These are phyloP conservation scores for Gnatocerus cornutus DNA, from an alignment of 2,888 invertebrate species.

Conservation along the genomic window DNA sequence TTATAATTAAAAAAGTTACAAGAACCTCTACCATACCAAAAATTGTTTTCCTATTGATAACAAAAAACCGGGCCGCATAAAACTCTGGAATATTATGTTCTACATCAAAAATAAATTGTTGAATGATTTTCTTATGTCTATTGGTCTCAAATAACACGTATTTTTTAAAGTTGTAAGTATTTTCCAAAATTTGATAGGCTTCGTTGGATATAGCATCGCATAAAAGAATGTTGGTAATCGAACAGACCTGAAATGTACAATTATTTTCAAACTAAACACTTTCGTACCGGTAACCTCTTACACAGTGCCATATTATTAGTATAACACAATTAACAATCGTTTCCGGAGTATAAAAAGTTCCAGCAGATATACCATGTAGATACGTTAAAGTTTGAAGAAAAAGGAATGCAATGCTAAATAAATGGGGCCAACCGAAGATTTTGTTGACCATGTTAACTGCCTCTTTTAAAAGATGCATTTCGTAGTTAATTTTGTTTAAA, in stretches of 20 bases:
- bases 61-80: neutral
- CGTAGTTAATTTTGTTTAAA: neutral
- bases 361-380: neutral
- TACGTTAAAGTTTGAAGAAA: neutral
- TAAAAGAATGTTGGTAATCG: conserved; percentile 2
- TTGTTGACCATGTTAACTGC: conserved; percentile 43
- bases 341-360: neutral
- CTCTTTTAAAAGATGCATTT: conserved; percentile 11
- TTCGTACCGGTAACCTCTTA: neutral
- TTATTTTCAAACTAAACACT: conserved; percentile 2
- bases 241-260: neutral
- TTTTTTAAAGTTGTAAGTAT: neutral
- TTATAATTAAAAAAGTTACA: conserved; percentile 1
- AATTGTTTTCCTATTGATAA: neutral
- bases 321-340: neutral
- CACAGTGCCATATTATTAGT: conserved; percentile 11
- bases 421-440: conserved; percentile 62
- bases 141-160: neutral
- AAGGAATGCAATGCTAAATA: neutral
- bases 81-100: conserved; percentile 1
- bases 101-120: neutral
- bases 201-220: conserved; percentile 5
- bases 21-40: neutral
- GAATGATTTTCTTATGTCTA: neutral
- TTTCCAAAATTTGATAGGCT: neutral